Percentiles rank a stretch among this genome's conserved stretches.
These are phyloP conservation scores for Myotis planiceps DNA, from an alignment of 2,797 vertebrate genomes.

Conservation along the genomic window DNA sequence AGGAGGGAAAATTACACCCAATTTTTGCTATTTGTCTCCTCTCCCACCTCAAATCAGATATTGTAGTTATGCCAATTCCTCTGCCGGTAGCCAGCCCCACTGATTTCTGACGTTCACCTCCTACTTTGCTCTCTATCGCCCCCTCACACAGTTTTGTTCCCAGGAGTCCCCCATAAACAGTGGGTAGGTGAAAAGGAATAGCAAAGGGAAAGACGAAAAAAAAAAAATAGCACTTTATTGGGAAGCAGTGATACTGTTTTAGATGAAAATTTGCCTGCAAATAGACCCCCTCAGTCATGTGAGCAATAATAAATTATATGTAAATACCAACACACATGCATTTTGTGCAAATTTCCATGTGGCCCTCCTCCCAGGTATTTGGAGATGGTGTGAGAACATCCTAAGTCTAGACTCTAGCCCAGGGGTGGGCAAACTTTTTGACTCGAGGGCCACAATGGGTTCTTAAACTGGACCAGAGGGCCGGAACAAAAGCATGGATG, in stretches of 20 bases:
- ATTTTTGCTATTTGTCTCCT: not conserved
- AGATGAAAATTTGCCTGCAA: conserved; percentile 23
- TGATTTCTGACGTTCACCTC: not conserved
- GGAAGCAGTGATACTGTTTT: conserved; percentile 11
- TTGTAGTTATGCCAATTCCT: not conserved
- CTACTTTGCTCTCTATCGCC: not conserved
- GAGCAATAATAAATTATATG: not conserved
- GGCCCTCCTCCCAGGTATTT: not conserved
- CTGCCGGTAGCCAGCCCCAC: not conserved
- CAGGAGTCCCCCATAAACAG: not conserved
- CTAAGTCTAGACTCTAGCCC: no score
- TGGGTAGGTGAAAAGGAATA: not conserved
- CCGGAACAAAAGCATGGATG: no score
- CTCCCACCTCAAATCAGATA: not conserved
- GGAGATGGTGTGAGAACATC: not conserved
- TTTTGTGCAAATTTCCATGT: not conserved
- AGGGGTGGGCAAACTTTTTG: no score
- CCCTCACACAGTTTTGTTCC: not conserved
- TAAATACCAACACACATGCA: not conserved
- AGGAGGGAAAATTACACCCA: not conserved
- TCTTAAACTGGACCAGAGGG: no score
- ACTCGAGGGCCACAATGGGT: no score
- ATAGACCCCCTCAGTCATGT: not conserved
- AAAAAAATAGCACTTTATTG: not conserved
- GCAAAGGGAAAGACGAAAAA: not conserved